Evolutionary conservation across 2,113 vertebrate genomes (phyloP).

Genomic region (Bagarius yarrelli): DNA sequence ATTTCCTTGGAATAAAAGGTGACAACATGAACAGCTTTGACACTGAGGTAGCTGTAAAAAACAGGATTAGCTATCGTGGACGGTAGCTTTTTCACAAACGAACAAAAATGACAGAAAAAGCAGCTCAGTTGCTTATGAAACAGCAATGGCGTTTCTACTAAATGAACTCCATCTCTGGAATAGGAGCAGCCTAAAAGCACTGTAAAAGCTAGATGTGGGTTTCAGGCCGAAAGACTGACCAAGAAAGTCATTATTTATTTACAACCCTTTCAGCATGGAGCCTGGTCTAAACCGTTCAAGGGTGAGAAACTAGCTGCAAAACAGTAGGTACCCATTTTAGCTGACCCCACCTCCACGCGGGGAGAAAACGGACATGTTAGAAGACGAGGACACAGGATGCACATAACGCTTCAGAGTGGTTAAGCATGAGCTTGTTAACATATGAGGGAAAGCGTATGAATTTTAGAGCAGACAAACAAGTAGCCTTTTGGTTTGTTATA

Average conservation of each 20-base stretch:
- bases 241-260: slow-evolving; percentile 55
- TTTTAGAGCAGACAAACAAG: slow-evolving; percentile 47
- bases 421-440: slow-evolving; percentile 63
- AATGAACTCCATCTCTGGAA: slow-evolving; percentile 38
- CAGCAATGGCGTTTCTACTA: slow-evolving; percentile 33
- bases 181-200: slow-evolving; percentile 33
- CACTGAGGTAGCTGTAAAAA: slow-evolving; percentile 34
- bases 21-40: slow-evolving; percentile 42
- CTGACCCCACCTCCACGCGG: slow-evolving; percentile 44
- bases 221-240: slow-evolving; percentile 45
- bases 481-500: slow-evolving; percentile 25
- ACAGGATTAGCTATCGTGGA: slow-evolving; percentile 45
- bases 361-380: slow-evolving; percentile 65
- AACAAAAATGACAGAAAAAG: background rate
- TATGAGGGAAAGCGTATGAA: slow-evolving; percentile 10
- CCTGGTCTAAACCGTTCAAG: slow-evolving; percentile 47
- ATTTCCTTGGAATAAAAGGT: slow-evolving; percentile 30
- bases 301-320: slow-evolving; percentile 36
- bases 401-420: slow-evolving; percentile 51
- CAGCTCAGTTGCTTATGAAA: slow-evolving; percentile 27
- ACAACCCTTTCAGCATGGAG: slow-evolving; percentile 36
- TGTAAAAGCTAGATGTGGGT: slow-evolving; percentile 34
- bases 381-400: slow-evolving; percentile 45
- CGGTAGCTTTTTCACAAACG: slow-evolving; percentile 27
- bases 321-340: slow-evolving; percentile 55